A percentile compares a stretch with the other conserved stretches of the same genome.
Conservation (phyloP, 2,888 invertebrate species). For the Cataglyphis altisquamis region DNA sequence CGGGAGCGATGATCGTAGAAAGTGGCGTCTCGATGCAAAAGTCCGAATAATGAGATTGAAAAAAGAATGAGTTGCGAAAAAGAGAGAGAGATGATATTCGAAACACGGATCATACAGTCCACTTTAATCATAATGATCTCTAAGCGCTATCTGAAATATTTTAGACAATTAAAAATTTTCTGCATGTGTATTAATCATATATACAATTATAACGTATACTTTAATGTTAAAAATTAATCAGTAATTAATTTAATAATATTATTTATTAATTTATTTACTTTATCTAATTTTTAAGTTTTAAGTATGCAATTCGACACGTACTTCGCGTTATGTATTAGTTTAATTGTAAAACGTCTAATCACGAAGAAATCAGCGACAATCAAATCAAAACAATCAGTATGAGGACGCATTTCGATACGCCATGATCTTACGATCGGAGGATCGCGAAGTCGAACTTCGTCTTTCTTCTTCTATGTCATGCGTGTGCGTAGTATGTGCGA, state of each 20-base stretch:
- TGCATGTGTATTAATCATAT: not conserved
- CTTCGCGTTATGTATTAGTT: not conserved
- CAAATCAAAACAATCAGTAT: not conserved
- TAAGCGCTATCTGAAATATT: not conserved
- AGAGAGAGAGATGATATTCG: constrained; percentile 28
- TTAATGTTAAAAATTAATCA: not conserved
- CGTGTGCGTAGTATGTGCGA: constrained; percentile 74
- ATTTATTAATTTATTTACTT: constrained; percentile 11
- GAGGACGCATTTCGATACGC: constrained; percentile 52
- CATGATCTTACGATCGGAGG: constrained; percentile 51
- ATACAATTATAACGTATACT: not conserved
- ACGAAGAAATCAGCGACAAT: not conserved
- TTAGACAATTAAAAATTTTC: not conserved
- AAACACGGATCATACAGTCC: constrained; percentile 6
- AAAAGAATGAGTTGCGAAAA: constrained; percentile 17
- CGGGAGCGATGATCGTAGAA: constrained; percentile 49
- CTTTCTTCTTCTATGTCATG: constrained; percentile 64
- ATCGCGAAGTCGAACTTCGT: constrained; percentile 45
- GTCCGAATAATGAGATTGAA: constrained; percentile 17
- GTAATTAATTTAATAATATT: not conserved
- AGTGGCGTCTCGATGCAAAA: constrained; percentile 51
- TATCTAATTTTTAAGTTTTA: not conserved
- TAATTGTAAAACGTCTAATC: not conserved
- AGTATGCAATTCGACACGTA: not conserved
- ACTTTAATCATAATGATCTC: not conserved